Base-by-base conservation (phyloP, 2,113 vertebrate genomes). In the Casuarius casuarius region DNA sequence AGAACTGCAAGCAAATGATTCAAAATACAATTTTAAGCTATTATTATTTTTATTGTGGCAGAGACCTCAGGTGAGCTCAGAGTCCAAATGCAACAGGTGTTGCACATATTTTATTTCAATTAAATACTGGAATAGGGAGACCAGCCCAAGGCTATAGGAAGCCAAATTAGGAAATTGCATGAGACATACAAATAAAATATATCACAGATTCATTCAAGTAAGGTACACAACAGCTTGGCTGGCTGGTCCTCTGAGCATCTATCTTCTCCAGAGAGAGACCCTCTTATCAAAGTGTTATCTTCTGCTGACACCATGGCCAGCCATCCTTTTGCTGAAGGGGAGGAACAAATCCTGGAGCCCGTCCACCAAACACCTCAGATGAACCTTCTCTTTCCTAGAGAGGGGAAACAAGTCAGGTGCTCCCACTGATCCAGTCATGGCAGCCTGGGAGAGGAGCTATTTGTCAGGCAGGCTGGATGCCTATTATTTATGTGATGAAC, bases 71-170 rank as follows among this genome's bases (percentile, higher is more conserved):
- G 66, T 85, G 66, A 85, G 56, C 54, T 70, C 54, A 22, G 67
- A 91, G 44, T 56, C 63, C 90, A 88, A 63, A 12, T 1, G 5
- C 8, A 94, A 76, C 86, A 90, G 91, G 79, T 62, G 83, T 14
- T 79, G 59, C 77, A 92, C 59, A 44, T 28, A 26, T 61, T 94
- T 93, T 48, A 58, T 92, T 94, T 86, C 91, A 73, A 88, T 88
- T 92, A 90, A 76, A 76, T 18, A 35, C 23, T 3, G 18, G 23
- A 88, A 85, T 4, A 51, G 23, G 11, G 59, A 79, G 52, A 73
- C 29, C 78, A 80, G 88, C 86, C 75, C 82, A 62, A 73, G 83
- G 87, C 73, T 49, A 68, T 15, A 7, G 13, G 66, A 20, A 86
- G 75, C 83, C 76, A 88, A 70, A 88, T 72, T 31, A 77, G 29